Evolutionary conservation across 2,888 invertebrate species (phyloP).

Genomic region (Leucophenga montana): DNA sequence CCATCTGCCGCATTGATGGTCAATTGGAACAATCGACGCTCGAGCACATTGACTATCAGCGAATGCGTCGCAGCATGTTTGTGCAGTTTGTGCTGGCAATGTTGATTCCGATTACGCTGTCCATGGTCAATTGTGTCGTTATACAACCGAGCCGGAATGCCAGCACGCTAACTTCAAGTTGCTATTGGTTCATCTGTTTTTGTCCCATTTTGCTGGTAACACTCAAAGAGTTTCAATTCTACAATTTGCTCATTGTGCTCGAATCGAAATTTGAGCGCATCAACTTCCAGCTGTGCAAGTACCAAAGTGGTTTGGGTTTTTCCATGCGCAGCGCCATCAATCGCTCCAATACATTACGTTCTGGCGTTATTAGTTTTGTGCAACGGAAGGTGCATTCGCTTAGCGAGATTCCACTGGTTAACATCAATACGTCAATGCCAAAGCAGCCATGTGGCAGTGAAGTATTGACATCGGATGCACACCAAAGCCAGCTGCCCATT

Average conservation of each 20-base stretch:
- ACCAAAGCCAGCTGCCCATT: slow-evolving; percentile 7
- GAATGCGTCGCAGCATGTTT: slow-evolving; percentile 45
- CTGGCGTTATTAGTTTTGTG: too few relatives aligned
- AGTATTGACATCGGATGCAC: slow-evolving; percentile 26
- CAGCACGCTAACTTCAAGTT: slow-evolving; percentile 41
- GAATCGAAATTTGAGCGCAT: slow-evolving; percentile 53
- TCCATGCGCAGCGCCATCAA: too few relatives aligned
- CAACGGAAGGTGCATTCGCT: too few relatives aligned
- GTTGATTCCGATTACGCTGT: slow-evolving; percentile 50
- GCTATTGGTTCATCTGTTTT: slow-evolving; percentile 63
- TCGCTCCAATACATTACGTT: too few relatives aligned
- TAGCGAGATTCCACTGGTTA: too few relatives aligned
- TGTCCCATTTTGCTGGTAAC: slow-evolving; percentile 56
- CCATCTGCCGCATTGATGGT: slow-evolving; percentile 52
- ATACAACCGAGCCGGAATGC: slow-evolving; percentile 38
- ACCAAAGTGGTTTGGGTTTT: background rate
- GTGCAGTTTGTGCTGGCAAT: slow-evolving; percentile 47
- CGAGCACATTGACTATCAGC: slow-evolving; percentile 45
- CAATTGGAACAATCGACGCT: slow-evolving; percentile 43
- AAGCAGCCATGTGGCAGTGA: background rate
- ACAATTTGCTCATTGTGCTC: slow-evolving; percentile 56
- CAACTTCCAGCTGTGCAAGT: slow-evolving; percentile 50
- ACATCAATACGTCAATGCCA: too few relatives aligned
- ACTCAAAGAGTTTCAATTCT: slow-evolving; percentile 60
- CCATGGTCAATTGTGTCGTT: slow-evolving; percentile 63